phyloP scores from a whole-genome alignment of 2,888 invertebrate genomes.

The Mythimna loreyi region DNA sequence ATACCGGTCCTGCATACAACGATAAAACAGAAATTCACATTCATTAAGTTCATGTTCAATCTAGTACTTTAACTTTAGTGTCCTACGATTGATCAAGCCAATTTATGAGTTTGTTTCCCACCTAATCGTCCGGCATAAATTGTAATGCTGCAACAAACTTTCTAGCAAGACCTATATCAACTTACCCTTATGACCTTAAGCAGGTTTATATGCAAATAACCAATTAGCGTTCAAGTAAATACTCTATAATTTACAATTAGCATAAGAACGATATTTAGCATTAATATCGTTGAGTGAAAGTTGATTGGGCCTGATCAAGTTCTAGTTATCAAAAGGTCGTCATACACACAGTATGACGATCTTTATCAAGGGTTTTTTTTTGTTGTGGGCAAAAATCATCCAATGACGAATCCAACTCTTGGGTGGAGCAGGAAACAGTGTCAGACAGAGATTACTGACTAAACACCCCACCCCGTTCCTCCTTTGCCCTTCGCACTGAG shows the following conservation, averaged over 20 bases:
- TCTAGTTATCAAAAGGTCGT: background rate
- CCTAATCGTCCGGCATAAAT: slow-evolving; percentile 25
- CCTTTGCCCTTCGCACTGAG: no score
- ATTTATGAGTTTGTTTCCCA: slow-evolving; percentile 2
- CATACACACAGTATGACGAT: no score
- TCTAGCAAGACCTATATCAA: slow-evolving; percentile 13
- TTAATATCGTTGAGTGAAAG: slow-evolving; percentile 43
- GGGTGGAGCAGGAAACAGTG: no score
- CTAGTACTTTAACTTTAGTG: background rate
- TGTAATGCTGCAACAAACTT: slow-evolving; percentile 20
- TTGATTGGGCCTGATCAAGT: slow-evolving; percentile 9
- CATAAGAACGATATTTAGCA: slow-evolving; percentile 28
- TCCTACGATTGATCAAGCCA: background rate
- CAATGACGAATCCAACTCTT: no score
- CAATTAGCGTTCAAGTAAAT: slow-evolving; percentile 35
- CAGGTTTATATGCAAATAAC: slow-evolving; percentile 42
- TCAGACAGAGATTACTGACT: no score
- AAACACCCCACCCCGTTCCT: no score
- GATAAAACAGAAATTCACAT: background rate
- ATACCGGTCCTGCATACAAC: background rate
- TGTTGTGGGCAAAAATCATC: no score
- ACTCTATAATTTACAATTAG: slow-evolving; percentile 16
- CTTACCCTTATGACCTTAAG: slow-evolving; percentile 33
- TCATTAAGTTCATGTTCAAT: background rate
- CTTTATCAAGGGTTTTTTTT: no score